phyloP scores from a whole-genome alignment of 2,113 vertebrate species.

The Xyrauchen texanus region DNA sequence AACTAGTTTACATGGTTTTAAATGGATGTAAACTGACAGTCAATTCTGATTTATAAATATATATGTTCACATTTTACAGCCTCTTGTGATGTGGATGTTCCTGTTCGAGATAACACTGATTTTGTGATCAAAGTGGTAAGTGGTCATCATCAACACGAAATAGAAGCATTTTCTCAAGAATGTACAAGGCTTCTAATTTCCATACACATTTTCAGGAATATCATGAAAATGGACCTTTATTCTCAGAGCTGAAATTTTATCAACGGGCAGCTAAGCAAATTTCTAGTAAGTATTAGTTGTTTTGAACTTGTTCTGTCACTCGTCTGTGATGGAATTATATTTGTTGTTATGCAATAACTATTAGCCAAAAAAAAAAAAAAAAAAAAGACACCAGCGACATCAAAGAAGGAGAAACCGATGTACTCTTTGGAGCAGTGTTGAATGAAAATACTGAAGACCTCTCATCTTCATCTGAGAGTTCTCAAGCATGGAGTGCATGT shows the following conservation, averaged over 20 bases:
- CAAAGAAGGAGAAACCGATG: conserved; percentile 27
- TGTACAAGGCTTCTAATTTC: not conserved
- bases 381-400: too few relatives aligned
- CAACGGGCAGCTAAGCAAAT: conserved; percentile 92
- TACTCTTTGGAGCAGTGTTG: conserved; percentile 39
- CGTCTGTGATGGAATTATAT: not conserved
- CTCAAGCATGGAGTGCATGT: conserved; percentile 61
- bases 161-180: too few relatives aligned
- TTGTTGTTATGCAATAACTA: not conserved
- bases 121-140: conserved; percentile 95
- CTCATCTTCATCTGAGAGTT: conserved; percentile 49
- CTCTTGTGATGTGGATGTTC: conserved; percentile 68
- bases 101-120: conserved; percentile 76
- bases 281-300: conserved; percentile 81
- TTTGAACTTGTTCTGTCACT: conserved; percentile 25
- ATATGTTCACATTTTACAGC: conserved; percentile 68
- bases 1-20: too few relatives aligned
- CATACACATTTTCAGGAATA: conserved; percentile 79
- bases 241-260: conserved; percentile 97
- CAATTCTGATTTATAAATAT: too few relatives aligned
- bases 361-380: not conserved
- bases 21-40: too few relatives aligned
- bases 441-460: conserved; percentile 48
- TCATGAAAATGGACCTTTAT: conserved; percentile 92
- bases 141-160: conserved; percentile 22